Conservation (phyloP, 2,888 invertebrate species). For the Lasioglossum figueresi region DNA sequence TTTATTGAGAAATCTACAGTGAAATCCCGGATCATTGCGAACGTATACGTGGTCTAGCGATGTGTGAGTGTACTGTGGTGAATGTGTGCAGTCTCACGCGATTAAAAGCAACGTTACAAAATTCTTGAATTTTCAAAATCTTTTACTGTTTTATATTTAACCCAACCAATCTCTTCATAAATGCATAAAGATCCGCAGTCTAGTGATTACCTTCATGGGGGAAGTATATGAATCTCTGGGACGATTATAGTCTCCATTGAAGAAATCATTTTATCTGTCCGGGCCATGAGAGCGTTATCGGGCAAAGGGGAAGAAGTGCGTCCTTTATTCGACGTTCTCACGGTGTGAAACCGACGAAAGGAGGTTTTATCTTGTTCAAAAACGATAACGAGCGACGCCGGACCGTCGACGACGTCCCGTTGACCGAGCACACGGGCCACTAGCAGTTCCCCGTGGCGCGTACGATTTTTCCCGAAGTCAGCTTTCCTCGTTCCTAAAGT, state of each 20-base stretch:
- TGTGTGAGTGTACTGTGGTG: too few relatives aligned
- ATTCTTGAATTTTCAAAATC: too few relatives aligned
- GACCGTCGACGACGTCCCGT: neutral
- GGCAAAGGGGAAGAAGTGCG: neutral
- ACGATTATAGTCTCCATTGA: neutral
- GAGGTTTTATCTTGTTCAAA: constrained; percentile 19
- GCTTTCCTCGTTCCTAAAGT: neutral
- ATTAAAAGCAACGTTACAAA: too few relatives aligned
- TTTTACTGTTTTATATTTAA: too few relatives aligned
- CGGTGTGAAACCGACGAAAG: neutral
- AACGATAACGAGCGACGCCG: constrained; percentile 7
- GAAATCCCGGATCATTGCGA: too few relatives aligned
- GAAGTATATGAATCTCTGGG: neutral
- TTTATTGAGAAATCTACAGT: too few relatives aligned
- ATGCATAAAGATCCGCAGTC: too few relatives aligned
- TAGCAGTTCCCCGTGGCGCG: neutral
- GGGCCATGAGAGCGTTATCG: neutral
- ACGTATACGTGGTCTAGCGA: too few relatives aligned
- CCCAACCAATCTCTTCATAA: too few relatives aligned
- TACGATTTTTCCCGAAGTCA: constrained; percentile 10
- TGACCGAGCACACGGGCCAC: neutral
- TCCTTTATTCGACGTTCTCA: neutral
- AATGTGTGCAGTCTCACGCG: too few relatives aligned
- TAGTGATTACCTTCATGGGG: neutral
- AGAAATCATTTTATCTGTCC: neutral